These are phyloP conservation scores for Heliothis virescens DNA, from an alignment of 1,140 invertebrate species.

Conservation along the genomic window DNA sequence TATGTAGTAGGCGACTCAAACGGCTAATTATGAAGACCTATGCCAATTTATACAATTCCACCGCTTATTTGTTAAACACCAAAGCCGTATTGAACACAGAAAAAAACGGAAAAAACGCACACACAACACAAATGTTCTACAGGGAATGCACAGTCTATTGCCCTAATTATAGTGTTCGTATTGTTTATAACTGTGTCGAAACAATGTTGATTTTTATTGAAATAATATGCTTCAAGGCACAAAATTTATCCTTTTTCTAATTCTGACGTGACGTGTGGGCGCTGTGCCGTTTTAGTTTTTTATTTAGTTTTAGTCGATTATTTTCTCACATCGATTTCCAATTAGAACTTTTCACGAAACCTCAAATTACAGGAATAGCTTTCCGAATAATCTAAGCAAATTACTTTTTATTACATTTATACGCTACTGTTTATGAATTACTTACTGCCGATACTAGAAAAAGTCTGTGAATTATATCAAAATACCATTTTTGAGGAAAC, in stretches of 20 bases:
- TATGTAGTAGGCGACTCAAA: constrained; percentile 40
- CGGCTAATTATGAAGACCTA: constrained; percentile 48
- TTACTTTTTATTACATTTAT: too few species aligned
- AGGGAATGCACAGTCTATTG: constrained; percentile 51
- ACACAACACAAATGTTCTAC: constrained; percentile 11
- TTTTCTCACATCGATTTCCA: too few species aligned
- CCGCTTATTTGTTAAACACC: constrained; percentile 43
- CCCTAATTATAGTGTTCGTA: constrained; percentile 39
- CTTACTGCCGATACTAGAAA: too few species aligned
- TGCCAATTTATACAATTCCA: constrained; percentile 44
- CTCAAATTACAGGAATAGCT: too few species aligned
- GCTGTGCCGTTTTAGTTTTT: constrained; percentile 36
- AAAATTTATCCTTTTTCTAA: constrained; percentile 58
- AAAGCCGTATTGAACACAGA: constrained; percentile 27
- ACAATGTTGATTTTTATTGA: constrained; percentile 55
- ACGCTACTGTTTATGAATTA: too few species aligned
- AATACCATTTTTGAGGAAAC: too few species aligned
- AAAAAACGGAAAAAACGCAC: constrained; percentile 39
- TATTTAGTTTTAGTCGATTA: constrained; percentile 23
- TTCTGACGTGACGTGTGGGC: constrained; percentile 54
- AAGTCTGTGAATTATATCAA: too few species aligned
- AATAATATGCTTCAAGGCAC: constrained; percentile 59
- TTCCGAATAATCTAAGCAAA: too few species aligned
- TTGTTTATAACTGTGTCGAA: constrained; percentile 45
- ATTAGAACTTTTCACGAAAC: too few species aligned